A percentile compares a stretch with the other conserved stretches of the same genome.
phyloP scores from a whole-genome alignment of 2,797 vertebrate species.

The Thripadectes ignobilis region DNA sequence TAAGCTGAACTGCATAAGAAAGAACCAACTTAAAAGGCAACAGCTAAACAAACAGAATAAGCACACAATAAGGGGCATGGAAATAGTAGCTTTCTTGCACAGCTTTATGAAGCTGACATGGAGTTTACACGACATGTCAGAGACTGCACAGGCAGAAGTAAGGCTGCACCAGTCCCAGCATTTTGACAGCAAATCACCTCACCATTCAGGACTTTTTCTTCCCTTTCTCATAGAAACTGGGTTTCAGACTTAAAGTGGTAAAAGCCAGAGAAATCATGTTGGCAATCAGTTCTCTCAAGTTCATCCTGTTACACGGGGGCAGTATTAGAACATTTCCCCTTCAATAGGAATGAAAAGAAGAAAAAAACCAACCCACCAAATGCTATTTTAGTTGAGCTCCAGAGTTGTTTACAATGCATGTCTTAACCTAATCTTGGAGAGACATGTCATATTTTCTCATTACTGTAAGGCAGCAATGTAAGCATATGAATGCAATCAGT shows the following conservation, averaged over 20 bases:
- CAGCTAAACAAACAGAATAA: background rate
- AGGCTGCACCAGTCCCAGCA: background rate
- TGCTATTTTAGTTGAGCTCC: background rate
- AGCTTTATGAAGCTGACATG: background rate
- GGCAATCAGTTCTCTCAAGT: background rate
- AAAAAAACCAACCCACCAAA: background rate
- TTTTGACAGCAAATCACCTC: background rate
- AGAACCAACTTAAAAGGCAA: background rate
- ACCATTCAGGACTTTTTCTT: background rate
- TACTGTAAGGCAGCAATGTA: background rate
- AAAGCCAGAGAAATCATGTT: background rate
- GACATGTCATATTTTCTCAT: background rate
- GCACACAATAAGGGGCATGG: accelerated
- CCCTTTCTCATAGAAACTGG: background rate
- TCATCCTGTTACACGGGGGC: background rate
- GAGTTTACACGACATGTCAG: background rate
- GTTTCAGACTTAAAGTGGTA: background rate
- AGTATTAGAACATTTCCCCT: background rate
- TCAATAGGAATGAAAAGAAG: background rate
- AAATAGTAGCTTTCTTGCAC: background rate
- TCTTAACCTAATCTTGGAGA: background rate
- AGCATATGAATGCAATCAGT: background rate
- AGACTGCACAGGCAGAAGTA: background rate
- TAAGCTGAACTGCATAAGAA: background rate
- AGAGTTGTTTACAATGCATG: background rate